A percentile compares a stretch with the other conserved stretches of the same genome.
These are phyloP conservation scores for Halichondria panicea DNA, from an alignment of 37 sponge, comb jelly and placozoan species.

Conservation along the genomic window DNA sequence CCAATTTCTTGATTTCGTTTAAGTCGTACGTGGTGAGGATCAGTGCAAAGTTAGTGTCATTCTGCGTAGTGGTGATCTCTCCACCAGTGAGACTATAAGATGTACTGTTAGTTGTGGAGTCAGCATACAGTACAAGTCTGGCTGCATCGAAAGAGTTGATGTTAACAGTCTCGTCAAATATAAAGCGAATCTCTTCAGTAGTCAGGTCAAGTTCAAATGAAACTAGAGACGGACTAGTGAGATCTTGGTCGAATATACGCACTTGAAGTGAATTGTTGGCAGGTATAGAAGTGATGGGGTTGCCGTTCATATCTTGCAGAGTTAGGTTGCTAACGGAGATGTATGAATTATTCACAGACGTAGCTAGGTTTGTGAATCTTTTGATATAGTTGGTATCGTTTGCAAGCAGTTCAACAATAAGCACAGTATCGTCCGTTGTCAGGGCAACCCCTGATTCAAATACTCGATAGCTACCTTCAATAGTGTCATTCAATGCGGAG, in stretches of 20 bases:
- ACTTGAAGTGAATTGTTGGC: constrained; percentile 36
- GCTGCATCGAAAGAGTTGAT: constrained; percentile 66
- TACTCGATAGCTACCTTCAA: constrained; percentile 1
- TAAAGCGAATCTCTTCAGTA: constrained; percentile 55
- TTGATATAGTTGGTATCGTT: constrained; percentile 84
- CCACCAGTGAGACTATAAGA: constrained; percentile 65
- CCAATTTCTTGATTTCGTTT: constrained; percentile 82
- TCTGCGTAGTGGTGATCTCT: constrained; percentile 5
- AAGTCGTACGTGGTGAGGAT: constrained; percentile 70
- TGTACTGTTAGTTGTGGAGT: not conserved
- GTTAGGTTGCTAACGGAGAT: constrained; percentile 54
- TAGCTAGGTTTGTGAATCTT: constrained; percentile 68
- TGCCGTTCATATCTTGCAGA: constrained; percentile 73
- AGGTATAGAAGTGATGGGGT: constrained; percentile 51
- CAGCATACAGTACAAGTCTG: constrained; percentile 25
- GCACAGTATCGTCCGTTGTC: constrained; percentile 49
- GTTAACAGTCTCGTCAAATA: constrained; percentile 85
- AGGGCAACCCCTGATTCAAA: constrained; percentile 39
- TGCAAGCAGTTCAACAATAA: constrained; percentile 57
- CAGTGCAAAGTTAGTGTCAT: constrained; percentile 57
- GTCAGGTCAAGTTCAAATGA: constrained; percentile 77
- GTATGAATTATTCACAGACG: constrained; percentile 64
- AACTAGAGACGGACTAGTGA: constrained; percentile 59
- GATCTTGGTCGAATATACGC: constrained; percentile 56
- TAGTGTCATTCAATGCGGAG: constrained; percentile 2